Evolutionary conservation across 2,797 vertebrate genomes (phyloP).

Genomic region (Arvicola amphibius): DNA sequence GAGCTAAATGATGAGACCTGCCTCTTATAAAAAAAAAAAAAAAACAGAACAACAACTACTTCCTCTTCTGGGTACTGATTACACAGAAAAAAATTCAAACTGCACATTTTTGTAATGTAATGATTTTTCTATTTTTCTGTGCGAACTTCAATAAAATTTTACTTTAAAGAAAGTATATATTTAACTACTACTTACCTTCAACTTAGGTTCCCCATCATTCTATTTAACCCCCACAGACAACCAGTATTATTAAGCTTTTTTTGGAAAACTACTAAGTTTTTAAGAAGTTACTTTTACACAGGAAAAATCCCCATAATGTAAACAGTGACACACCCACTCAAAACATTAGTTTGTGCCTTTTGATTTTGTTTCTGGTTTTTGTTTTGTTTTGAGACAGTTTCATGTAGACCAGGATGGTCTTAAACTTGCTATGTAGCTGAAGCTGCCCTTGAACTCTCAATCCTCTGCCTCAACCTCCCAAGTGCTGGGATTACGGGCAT

Average conservation of each 20-base stretch:
- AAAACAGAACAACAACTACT: background rate
- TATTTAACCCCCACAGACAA: background rate
- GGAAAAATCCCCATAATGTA: background rate
- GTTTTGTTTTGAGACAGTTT: background rate
- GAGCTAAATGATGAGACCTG: background rate
- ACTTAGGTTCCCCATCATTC: background rate
- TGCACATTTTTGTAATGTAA: background rate
- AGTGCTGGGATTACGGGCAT: background rate
- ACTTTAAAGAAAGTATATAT: background rate
- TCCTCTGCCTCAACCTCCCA: background rate
- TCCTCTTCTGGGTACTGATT: background rate
- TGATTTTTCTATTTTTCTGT: slow-evolving; percentile 4
- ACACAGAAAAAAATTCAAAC: background rate
- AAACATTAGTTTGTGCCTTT: background rate
- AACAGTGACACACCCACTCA: background rate
- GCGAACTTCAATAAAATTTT: slow-evolving; percentile 25
- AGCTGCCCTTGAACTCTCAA: background rate
- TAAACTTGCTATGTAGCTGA: background rate
- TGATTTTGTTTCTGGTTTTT: background rate
- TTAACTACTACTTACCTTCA: background rate
- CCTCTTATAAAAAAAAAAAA: no score
- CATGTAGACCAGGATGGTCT: background rate
- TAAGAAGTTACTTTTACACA: background rate
- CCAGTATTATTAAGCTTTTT: no score
- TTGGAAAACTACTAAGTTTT: background rate